A percentile compares a stretch with the other conserved stretches of the same genome.
phyloP scores from a whole-genome alignment of 1,140 invertebrate genomes.

The Leptonema lineaticorne region DNA sequence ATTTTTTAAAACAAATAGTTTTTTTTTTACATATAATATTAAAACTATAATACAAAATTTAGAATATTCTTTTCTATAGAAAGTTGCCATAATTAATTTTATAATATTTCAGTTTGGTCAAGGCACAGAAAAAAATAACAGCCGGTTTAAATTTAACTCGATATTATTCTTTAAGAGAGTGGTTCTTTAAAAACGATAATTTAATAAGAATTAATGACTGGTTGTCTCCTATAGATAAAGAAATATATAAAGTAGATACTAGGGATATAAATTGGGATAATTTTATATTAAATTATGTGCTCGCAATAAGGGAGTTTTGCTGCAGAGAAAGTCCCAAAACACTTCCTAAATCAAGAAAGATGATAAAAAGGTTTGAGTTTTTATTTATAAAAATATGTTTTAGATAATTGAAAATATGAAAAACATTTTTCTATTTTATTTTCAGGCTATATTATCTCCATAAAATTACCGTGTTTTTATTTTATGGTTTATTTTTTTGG shows the following conservation, averaged over 20 bases:
- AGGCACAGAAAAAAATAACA: constrained; percentile 64
- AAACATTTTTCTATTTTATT: constrained; percentile 13
- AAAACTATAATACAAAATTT: neutral
- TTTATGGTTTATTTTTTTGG: constrained; percentile 28
- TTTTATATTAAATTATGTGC: constrained; percentile 71
- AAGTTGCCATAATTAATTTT: neutral
- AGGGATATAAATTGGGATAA: constrained; percentile 64
- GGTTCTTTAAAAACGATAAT: constrained; percentile 77
- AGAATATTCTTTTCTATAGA: neutral
- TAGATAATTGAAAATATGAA: neutral
- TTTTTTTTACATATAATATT: neutral
- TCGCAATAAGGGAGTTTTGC: constrained; percentile 71
- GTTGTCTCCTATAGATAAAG: constrained; percentile 62
- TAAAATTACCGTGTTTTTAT: neutral
- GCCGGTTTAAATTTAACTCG: constrained; percentile 68
- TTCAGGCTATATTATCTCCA: constrained; percentile 36
- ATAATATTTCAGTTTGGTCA: constrained; percentile 59
- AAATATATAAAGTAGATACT: constrained; percentile 61
- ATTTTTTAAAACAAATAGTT: neutral
- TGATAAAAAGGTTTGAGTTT: constrained; percentile 55
- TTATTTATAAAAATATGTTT: constrained; percentile 33
- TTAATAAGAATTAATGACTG: constrained; percentile 61
- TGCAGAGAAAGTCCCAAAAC: constrained; percentile 75
- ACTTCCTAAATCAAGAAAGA: constrained; percentile 65
- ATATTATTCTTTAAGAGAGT: constrained; percentile 84